These are phyloP conservation scores for Zaprionus ornatus DNA, from an alignment of 1,140 invertebrate species.

Conservation along the genomic window DNA sequence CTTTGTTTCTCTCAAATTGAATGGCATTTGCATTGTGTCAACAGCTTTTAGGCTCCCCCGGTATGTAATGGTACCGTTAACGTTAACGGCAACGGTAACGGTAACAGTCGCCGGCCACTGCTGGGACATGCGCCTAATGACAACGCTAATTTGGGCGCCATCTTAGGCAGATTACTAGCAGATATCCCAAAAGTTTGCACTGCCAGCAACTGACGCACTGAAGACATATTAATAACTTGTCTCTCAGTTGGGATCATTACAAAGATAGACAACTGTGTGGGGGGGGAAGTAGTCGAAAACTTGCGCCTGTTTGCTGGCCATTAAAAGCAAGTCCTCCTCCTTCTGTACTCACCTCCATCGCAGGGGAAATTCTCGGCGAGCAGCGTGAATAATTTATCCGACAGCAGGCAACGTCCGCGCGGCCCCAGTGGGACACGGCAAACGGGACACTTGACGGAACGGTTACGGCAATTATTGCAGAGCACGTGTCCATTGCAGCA, in stretches of 20 bases:
- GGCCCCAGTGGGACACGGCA: slow-evolving; percentile 83
- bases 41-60: slow-evolving; percentile 14
- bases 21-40: slow-evolving; percentile 30
- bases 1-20: slow-evolving; percentile 15
- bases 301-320: slow-evolving; percentile 19
- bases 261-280: neutral
- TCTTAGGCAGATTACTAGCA: slow-evolving; percentile 39
- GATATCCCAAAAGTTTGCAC: slow-evolving; percentile 41
- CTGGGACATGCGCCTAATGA: slow-evolving; percentile 52
- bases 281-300: slow-evolving; percentile 1
- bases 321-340: slow-evolving; percentile 8
- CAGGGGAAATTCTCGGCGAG: slow-evolving; percentile 84
- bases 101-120: neutral
- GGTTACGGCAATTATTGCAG: slow-evolving; percentile 83
- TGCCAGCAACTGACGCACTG: slow-evolving; percentile 40
- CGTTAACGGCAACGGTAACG: neutral
- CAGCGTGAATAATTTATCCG: slow-evolving; percentile 84
- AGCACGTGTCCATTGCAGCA: slow-evolving; percentile 84
- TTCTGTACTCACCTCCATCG: slow-evolving; percentile 72
- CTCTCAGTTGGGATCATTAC: slow-evolving; percentile 31
- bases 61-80: neutral
- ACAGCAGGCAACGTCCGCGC: slow-evolving; percentile 83
- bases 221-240: slow-evolving; percentile 53
- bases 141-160: slow-evolving; percentile 58
- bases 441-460: slow-evolving; percentile 84